Base-by-base conservation (phyloP, 2,888 invertebrate species). In the Lasioglossum vierecki region DNA sequence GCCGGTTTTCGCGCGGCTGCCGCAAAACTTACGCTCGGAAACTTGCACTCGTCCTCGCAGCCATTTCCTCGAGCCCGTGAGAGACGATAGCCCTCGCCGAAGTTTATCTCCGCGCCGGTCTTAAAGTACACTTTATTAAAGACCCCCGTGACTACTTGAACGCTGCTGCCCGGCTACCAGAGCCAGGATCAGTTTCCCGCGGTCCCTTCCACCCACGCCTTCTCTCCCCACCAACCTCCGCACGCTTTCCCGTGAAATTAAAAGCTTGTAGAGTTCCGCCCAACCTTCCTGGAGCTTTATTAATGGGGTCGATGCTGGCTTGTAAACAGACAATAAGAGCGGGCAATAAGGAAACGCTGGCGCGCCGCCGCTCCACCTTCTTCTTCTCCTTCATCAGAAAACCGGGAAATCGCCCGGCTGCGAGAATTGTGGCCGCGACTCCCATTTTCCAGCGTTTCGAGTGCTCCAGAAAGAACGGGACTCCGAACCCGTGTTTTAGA, bases 111-210 rank as follows among this genome's bases (percentile, higher is more conserved):
- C 88, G 89, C 81, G 79, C 84, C 86, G 91, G 91, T 90, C 92
- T 93, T 93, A 92, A 93, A 93, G 92, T 92, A 92, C 92, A 90
- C 92, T 93, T 93, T 93, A 93, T 93, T 93, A 93, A 93, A 93
- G 93, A 89, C 88, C 87, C 83, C 87, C 87, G 82, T 83, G 88
- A 89, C 91, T 90, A 89, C 89, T 90, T 83, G 89, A 89, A 88
- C 85, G 79, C 76, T 53, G 80, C 72, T 46, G 75, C 77, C 57
- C 75, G 57, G 30, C 79, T 63, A 35, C 22, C 66, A 8, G 18
- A 76, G n/a, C 35, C 75, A 74, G 82, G 79, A 83, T 80, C 87
- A 75, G 83, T 90, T 90, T 72, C 76, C 76, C 74, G 68, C 83
- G 82, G 82, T 41, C 39, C 39, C 79, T 90, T 79, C 72, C 76